These are phyloP conservation scores for Gymnarchus niloticus DNA, from an alignment of 2,113 vertebrate species.

Conservation along the genomic window DNA sequence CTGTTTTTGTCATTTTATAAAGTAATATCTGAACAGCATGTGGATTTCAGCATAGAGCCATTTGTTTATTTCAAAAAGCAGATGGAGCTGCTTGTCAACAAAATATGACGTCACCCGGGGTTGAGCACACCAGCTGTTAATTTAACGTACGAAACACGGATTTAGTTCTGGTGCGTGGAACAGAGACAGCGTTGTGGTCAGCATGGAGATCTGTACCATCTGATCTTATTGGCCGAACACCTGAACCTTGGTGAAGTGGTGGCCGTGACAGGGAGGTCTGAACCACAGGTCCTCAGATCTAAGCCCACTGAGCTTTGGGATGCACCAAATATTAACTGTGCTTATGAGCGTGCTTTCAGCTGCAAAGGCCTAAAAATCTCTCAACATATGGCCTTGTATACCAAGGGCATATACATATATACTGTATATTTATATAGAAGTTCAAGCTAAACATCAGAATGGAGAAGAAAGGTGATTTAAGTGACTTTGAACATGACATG, in stretches of 20 bases:
- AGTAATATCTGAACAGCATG: conserved; percentile 19
- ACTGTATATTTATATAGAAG: background rate
- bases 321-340: background rate
- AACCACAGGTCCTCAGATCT: background rate
- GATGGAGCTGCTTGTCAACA: conserved; percentile 45
- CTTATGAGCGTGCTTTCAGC: too few species aligned
- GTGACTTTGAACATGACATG: too few species aligned
- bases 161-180: conserved; percentile 38
- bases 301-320: background rate
- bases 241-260: background rate
- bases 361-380: too few species aligned
- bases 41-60: conserved; percentile 7
- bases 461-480: too few species aligned
- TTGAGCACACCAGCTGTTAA: conserved; percentile 39
- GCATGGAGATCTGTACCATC: conserved; percentile 21
- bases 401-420: too few species aligned
- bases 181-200: conserved; percentile 34
- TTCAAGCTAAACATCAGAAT: too few species aligned
- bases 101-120: conserved; percentile 37
- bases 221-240: background rate
- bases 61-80: conserved; percentile 31
- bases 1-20: background rate
- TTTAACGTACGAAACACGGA: conserved; percentile 37
- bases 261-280: background rate
- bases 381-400: too few species aligned